Evolutionary conservation across 2,888 invertebrate species (phyloP).

Genomic region (Glaucopsyche alexis): DNA sequence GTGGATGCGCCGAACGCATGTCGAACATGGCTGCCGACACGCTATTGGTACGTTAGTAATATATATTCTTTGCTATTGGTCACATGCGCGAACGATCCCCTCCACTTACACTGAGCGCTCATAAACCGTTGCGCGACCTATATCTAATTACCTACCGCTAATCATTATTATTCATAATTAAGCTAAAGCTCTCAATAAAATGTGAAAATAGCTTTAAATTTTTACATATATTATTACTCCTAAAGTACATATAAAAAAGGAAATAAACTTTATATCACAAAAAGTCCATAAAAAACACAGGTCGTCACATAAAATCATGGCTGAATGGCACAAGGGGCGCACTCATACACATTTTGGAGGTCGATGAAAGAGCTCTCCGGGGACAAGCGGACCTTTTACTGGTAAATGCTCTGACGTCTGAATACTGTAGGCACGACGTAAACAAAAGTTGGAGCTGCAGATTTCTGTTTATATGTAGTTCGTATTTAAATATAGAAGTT

Average conservation of each 20-base stretch:
- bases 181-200: too few relatives aligned
- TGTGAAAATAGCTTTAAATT: too few relatives aligned
- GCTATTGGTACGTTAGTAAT: too few relatives aligned
- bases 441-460: conserved; percentile 3
- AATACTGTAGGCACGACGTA: conserved; percentile 48
- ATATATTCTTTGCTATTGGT: too few relatives aligned
- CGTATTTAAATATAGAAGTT: conserved; percentile 1
- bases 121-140: too few relatives aligned
- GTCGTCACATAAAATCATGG: conserved; percentile 21
- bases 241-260: not conserved
- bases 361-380: conserved; percentile 64
- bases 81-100: too few relatives aligned
- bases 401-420: conserved; percentile 58
- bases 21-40: too few relatives aligned
- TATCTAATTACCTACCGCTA: too few relatives aligned
- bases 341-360: conserved; percentile 46
- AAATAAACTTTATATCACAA: not conserved
- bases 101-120: too few relatives aligned
- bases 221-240: too few relatives aligned
- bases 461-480: not conserved
- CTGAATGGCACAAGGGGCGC: conserved; percentile 21
- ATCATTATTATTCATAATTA: too few relatives aligned
- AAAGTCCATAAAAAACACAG: not conserved
- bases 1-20: too few relatives aligned
- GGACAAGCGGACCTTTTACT: conserved; percentile 69